Percentiles rank a stretch among this genome's conserved stretches.
Conservation (phyloP, 1,140 invertebrate species). For the Drosophila serrata region DNA sequence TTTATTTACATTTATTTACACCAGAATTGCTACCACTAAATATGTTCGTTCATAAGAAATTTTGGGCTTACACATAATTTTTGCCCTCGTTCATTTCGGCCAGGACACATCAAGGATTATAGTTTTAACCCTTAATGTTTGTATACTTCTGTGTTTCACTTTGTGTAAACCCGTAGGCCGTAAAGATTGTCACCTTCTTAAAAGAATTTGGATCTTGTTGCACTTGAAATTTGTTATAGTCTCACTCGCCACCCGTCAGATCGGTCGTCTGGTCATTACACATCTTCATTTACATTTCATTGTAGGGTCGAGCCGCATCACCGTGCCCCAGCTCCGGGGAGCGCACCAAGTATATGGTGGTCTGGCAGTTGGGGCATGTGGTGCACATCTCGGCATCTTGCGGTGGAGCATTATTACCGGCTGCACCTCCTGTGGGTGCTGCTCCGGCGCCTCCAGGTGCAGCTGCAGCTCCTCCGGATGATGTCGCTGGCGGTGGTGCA, state of each 20-base stretch:
- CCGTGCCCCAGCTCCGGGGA: constrained; percentile 64
- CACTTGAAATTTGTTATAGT: constrained; percentile 34
- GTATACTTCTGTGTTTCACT: too few species aligned
- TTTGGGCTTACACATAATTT: constrained; percentile 9
- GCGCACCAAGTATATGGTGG: constrained; percentile 78
- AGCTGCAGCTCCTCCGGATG: constrained; percentile 2
- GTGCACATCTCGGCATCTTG: constrained; percentile 78
- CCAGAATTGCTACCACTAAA: not conserved
- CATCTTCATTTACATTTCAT: constrained; percentile 22
- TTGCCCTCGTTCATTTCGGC: too few species aligned
- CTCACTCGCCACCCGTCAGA: not conserved
- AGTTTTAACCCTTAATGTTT: too few species aligned
- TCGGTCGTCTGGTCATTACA: not conserved
- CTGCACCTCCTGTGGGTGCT: not conserved
- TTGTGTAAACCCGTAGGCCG: not conserved
- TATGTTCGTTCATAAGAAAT: not conserved
- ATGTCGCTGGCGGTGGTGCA: not conserved
- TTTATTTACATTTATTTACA: constrained; percentile 3
- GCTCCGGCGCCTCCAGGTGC: not conserved
- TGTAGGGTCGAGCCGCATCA: constrained; percentile 49
- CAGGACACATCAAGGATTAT: too few species aligned
- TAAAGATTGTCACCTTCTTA: not conserved
- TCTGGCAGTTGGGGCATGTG: constrained; percentile 82
- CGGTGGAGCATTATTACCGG: constrained; percentile 14
- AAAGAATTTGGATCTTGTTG: not conserved